phyloP scores from a whole-genome alignment of 35 echinoderm and acorn worm genomes.

The Ophioderma brevispina region DNA sequence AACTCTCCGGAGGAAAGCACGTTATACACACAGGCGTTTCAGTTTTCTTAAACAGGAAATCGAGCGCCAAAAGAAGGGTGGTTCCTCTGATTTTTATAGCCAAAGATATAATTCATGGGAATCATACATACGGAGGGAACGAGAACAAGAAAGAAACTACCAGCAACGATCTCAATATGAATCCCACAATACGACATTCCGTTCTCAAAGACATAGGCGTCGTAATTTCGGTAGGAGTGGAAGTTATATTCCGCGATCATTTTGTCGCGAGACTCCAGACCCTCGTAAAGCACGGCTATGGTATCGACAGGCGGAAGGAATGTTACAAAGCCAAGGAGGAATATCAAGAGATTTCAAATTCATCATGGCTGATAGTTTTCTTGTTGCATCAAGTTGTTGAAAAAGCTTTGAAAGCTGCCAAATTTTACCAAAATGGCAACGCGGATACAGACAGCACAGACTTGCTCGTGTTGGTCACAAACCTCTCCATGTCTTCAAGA shows the following conservation, averaged over 20 bases:
- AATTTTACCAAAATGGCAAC: constrained; percentile 6
- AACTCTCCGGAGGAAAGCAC: constrained; percentile 12
- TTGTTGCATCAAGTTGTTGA: constrained; percentile 28
- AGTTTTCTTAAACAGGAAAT: constrained; percentile 32
- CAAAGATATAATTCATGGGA: background rate
- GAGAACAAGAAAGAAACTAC: background rate
- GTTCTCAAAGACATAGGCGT: background rate
- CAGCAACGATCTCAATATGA: background rate
- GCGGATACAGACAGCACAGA: background rate
- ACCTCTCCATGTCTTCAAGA: background rate
- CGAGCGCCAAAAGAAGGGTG: constrained; percentile 6
- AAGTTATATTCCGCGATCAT: constrained; percentile 28
- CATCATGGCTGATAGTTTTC: background rate
- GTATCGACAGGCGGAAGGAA: constrained; percentile 51
- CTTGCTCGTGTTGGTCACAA: background rate
- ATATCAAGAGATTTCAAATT: background rate
- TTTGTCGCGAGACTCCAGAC: constrained; percentile 17
- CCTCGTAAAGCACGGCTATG: constrained; percentile 34
- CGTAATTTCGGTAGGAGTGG: background rate
- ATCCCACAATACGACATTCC: background rate
- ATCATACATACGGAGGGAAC: background rate
- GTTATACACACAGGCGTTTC: constrained; percentile 33
- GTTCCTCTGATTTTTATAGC: background rate
- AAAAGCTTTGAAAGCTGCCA: constrained; percentile 31
- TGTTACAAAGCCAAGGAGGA: background rate